Percentiles rank a stretch among this genome's conserved stretches.
These are phyloP conservation scores for Morone saxatilis DNA, from an alignment of 2,113 vertebrate genomes.

Conservation along the genomic window DNA sequence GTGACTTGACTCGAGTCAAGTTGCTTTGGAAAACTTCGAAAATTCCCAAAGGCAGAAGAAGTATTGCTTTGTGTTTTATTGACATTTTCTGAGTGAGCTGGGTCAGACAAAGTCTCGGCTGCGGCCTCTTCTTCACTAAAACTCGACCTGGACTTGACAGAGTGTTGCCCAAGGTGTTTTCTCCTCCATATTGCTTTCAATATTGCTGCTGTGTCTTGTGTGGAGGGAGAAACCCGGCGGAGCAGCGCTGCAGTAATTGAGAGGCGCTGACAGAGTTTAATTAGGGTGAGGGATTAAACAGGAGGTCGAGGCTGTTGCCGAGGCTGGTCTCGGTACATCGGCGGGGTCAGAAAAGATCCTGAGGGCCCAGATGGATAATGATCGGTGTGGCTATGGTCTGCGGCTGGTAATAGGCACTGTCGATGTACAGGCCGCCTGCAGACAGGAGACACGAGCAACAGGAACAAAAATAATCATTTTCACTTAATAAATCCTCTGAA, in stretches of 20 bases:
- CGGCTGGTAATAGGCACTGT: constrained; percentile 78
- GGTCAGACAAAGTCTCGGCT: constrained; percentile 2
- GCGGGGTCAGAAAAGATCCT: constrained; percentile 78
- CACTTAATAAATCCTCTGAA: background rate
- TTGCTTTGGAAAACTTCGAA: constrained; percentile 7
- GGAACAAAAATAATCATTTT: background rate
- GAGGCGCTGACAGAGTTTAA: constrained; percentile 40
- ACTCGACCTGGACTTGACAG: constrained; percentile 9
- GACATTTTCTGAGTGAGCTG: constrained; percentile 31
- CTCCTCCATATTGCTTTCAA: constrained; percentile 67
- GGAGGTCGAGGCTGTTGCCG: constrained; percentile 13
- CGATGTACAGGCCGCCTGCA: constrained; percentile 78
- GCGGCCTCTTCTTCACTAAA: background rate
- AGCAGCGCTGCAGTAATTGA: constrained; percentile 14
- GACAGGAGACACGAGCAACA: constrained; percentile 50
- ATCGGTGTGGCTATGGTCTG: constrained; percentile 78
- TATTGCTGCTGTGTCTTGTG: constrained; percentile 34
- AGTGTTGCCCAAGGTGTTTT: constrained; percentile 1
- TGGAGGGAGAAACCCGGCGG: constrained; percentile 7
- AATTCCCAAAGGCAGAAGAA: constrained; percentile 44
- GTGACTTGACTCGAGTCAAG: background rate
- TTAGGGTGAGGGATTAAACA: constrained; percentile 30
- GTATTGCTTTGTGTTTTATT: constrained; percentile 68
- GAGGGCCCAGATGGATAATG: constrained; percentile 80
- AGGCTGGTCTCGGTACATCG: background rate